Base-by-base conservation (phyloP, 1,140 invertebrate genomes). In the Ceratina japonica region DNA sequence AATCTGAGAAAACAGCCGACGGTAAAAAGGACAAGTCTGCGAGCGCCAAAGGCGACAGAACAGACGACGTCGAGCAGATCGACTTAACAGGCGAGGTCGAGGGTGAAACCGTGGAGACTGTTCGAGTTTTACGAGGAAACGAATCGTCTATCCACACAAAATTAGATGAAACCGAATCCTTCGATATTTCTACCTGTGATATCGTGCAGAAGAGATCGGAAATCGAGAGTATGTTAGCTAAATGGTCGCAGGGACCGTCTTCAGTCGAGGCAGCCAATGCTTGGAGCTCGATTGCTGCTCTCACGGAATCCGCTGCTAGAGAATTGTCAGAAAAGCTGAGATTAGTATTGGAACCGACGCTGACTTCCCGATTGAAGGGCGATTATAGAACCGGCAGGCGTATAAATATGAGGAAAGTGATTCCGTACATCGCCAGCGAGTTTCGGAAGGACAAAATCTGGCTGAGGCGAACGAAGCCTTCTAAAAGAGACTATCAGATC, bases 381-480 rank as follows among this genome's bases (percentile, higher is more conserved):
- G 99, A 99, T 92, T 99, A 98, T 90, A 94, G 98, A 76, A 99
- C 98, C 2, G 99, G 99, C 8, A 97, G 98, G 84, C 94, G 99
- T 49, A 96, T 99, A 22, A 99, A 99, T 91, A 99, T 99, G 98
- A 94, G 98, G 62, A 98, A 98, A 91, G 96, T 98, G 3, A 99
- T 99, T 88, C 97, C 98, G 0, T 99, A 99, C 91, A 99, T 99
- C 87, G 99, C 99, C 10, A 99, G 98, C 87, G 97, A 99, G 90
- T 99, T 99, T 92, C 95, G 98, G 52, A 99, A 99, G 90, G 98
- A 99, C 89, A 99, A 99, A 91, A 99, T 99, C 88, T 99, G 99
- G 99, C 88, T 99, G 82, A 93, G 98, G 63, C 93, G 99, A 64
- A 99, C 97, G 0, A 98, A 99, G 92, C 98, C 98, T 0, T 98